A percentile compares a stretch with the other conserved stretches of the same genome.
Evolutionary conservation across 1,140 invertebrate genomes (phyloP).

Genomic region (Oppia nitens): DNA sequence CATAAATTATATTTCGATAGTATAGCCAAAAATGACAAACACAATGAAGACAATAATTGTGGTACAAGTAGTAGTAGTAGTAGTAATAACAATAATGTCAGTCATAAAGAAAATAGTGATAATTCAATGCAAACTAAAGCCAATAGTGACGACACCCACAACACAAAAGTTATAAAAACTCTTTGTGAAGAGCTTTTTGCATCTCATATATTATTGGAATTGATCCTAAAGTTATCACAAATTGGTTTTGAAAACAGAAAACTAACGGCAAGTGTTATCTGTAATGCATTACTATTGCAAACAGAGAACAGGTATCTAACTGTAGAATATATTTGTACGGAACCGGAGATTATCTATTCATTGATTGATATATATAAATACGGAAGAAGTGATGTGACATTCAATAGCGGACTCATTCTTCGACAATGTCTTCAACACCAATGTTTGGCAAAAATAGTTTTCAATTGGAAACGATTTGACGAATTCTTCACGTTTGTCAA

Average conservation of each 20-base stretch:
- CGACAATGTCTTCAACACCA: background rate
- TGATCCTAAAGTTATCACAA: background rate
- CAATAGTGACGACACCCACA: too few species aligned
- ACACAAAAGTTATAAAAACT: background rate
- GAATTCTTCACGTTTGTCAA: background rate
- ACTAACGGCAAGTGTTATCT: background rate
- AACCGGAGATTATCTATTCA: background rate
- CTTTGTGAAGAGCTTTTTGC: background rate
- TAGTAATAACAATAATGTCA: too few species aligned
- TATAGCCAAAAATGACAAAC: background rate
- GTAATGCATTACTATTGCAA: background rate
- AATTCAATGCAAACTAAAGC: too few species aligned
- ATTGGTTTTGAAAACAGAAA: background rate
- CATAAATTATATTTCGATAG: too few species aligned
- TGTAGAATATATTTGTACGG: background rate
- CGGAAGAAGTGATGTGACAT: background rate
- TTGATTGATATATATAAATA: background rate
- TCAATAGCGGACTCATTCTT: background rate
- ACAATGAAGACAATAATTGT: background rate
- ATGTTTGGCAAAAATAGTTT: background rate
- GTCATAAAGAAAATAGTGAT: too few species aligned
- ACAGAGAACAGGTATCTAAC: background rate
- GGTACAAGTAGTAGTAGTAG: too few species aligned
- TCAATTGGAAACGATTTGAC: background rate
- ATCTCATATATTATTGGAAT: background rate